phyloP scores from a whole-genome alignment of 2,113 vertebrate species.

The Odocoileus hemionus region DNA sequence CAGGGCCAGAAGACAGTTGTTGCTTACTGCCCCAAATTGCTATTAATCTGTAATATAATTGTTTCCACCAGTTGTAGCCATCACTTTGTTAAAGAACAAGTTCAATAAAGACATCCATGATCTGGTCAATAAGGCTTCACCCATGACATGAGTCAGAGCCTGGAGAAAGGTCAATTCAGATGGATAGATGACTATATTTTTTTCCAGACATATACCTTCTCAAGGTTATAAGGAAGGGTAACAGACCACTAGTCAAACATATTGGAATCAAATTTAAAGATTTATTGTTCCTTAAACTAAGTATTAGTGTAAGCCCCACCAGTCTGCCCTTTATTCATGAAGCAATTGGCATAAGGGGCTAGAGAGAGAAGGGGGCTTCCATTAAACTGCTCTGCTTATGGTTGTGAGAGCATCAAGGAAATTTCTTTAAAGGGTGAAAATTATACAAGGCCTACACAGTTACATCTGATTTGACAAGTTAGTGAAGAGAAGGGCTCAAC shows the following conservation, averaged over 20 bases:
- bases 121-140: neutral
- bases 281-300: neutral
- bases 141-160: neutral
- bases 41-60: neutral
- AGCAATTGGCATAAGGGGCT: neutral
- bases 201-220: neutral
- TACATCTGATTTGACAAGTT: neutral
- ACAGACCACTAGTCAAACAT: neutral
- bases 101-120: neutral
- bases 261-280: neutral
- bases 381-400: neutral
- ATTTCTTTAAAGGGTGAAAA: neutral
- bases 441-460: neutral
- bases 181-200: neutral
- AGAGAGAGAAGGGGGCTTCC: neutral
- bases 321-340: neutral
- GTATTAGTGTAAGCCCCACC: neutral
- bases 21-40: neutral
- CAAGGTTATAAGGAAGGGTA: neutral
- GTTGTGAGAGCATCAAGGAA: neutral
- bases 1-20: neutral
- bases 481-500: neutral
- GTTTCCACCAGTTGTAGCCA: neutral
- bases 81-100: neutral
- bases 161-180: neutral